A percentile compares a stretch with the other conserved stretches of the same genome.
Evolutionary conservation across 2,888 invertebrate species (phyloP).

Genomic region (Allygus modestus): DNA sequence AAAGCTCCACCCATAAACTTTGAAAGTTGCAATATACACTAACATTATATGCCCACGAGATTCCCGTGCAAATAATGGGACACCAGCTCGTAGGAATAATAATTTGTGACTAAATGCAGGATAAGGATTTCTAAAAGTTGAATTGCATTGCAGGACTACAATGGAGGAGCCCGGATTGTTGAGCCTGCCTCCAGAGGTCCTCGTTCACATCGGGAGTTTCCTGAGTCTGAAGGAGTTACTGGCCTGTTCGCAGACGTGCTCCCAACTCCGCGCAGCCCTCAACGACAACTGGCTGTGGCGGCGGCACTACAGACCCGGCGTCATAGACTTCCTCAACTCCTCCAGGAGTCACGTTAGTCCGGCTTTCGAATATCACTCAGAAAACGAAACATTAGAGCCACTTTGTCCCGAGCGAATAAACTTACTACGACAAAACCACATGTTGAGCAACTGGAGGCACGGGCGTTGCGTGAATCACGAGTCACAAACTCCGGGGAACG

Average conservation of each 20-base stretch:
- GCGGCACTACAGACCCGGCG: constrained; percentile 1
- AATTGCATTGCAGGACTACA: constrained; percentile 1
- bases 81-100: no score
- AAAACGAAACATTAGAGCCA: constrained; percentile 22
- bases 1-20: no score
- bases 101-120: no score
- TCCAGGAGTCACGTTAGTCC: neutral
- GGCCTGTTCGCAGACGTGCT: constrained; percentile 37
- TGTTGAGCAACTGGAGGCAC: constrained; percentile 36
- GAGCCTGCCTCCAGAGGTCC: constrained; percentile 28
- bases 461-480: constrained; percentile 34
- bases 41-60: no score
- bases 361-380: neutral
- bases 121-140: no score
- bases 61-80: no score
- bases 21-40: no score
- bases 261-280: neutral
- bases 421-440: constrained; percentile 14
- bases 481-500: constrained; percentile 18
- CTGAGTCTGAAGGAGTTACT: constrained; percentile 20
- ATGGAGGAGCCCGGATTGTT: constrained; percentile 32
- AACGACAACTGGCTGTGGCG: constrained; percentile 46
- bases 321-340: neutral
- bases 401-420: constrained; percentile 28
- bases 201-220: constrained; percentile 20